Evolutionary conservation across 2,888 invertebrate genomes (phyloP), one percentile per base, ranked within the genome.

Genomic region (Leptodirus hochenwartii): DNA sequence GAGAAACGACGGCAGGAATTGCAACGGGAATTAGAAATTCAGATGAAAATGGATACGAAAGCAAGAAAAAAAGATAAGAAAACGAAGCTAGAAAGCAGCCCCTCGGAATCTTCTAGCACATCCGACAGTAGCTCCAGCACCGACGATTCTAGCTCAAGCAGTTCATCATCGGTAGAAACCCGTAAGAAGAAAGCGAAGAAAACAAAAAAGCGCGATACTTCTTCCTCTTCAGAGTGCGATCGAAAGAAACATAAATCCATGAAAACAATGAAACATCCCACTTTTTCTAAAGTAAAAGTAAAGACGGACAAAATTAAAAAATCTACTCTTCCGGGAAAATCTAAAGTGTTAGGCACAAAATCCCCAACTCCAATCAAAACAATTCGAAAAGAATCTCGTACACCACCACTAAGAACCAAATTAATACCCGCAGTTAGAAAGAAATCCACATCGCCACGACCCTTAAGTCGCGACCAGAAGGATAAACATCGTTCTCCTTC

Each of bases 11-110:
- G 79, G 38, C 71, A 69, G 47, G 69, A 78, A 47, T 59, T 80
- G 46, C 76, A 79, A 51, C 63, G 77, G 44, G 78, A 80, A 60
- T 59, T 80, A 52, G 78, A 77, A 51, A 56, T 78, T 49, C 78
- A 77, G 57, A 59, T 76, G 63, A 76, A 75, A 62, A 75, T 75
- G 63, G 78, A 77, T 47, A 64, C 59, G 39, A 64, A 63, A 43
- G 73, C 74, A 51, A 67, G 70, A 43, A 68, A 72, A 38, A 72
- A 74, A 48, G 70, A 72, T 37, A 71, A 70, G 48, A 69, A 71
- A 50, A 49, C 52, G 28, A 74, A 73, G 53, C 62, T 67, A 42
- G 70, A 69, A 40, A 73, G 69, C 45, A 70, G 70, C 33, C 72
- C 74, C n/a, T 73, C 72, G 31, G 65, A 70, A 37, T 69, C 65